Evolutionary conservation across 2,888 invertebrate species (phyloP), one percentile per base, ranked within the genome.

Genomic region (Sialis lutaria): DNA sequence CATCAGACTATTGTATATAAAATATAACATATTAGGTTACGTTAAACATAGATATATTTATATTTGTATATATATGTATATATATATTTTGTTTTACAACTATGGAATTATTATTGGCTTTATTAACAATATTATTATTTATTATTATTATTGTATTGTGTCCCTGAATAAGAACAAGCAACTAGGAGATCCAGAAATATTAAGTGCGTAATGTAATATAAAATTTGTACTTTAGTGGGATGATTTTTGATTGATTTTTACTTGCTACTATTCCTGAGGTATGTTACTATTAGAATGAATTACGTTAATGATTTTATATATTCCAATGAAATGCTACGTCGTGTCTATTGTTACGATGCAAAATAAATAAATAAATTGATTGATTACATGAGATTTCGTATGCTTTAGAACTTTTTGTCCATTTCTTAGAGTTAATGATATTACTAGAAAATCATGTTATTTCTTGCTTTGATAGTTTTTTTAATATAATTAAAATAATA

Each of bases 151-250:
- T 41, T 41, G 41, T 41, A 22, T 13, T 22, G 41, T 13, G 41
- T 13, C 33, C 22, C 33, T 31, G 31, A 43, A 43, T 43, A 33
- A 33, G 33, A 39, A 39, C 10, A 39, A 39, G 22, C 22, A 22
- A 22, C 22, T 22, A 22, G 22, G 22, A 22, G 22, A 22, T 22
- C 22, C 22, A 22, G 22, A 22, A 22, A 22, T 22, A 22, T 22
- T 22, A 22, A 22, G 22, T 22, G 22, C 22, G 22, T 22, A 22
- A 22, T 22, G 22, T 22, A 39, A 33, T 43, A 10, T 10, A 43
- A 43, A 33, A 10, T 43, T 43, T 43, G 43, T 43, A 43, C 43
- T 43, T 43, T 33, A 13, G 43, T 22, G 22, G 22, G 22, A 22
- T 22, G 22, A 22, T 22, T 22, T 22, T 22, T 22, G 22, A 22